Percentiles rank a stretch among this genome's conserved stretches.
phyloP scores from a whole-genome alignment of 2,888 invertebrate genomes.

The Rosalia funebris region DNA sequence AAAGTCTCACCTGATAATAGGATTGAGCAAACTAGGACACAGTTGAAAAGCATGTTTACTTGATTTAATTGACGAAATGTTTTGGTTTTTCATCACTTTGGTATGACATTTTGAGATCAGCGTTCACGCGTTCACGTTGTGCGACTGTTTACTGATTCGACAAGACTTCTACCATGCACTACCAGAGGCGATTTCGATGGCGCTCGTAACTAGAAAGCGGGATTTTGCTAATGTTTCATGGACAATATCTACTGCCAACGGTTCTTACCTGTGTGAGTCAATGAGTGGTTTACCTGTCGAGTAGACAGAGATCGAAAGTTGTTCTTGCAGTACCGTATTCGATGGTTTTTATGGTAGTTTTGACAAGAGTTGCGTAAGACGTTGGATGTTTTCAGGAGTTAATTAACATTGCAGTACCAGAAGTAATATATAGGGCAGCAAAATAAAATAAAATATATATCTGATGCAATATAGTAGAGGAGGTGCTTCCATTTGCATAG shows the following conservation, averaged over 20 bases:
- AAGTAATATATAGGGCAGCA: too few relatives aligned
- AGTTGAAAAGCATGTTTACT: conserved; percentile 30
- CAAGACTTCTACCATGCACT: conserved; percentile 21
- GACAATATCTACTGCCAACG: conserved; percentile 48
- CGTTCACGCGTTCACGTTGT: conserved; percentile 1
- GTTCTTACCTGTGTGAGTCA: conserved; percentile 50
- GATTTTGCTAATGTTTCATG: conserved; percentile 45
- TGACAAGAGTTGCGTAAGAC: not conserved
- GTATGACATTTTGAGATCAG: conserved; percentile 27
- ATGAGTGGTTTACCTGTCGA: conserved; percentile 45
- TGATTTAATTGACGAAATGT: not conserved
- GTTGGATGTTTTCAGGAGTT: not conserved
- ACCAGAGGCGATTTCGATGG: conserved; percentile 38
- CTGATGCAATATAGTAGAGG: too few relatives aligned
- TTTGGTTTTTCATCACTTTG: not conserved
- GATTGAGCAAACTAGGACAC: conserved; percentile 18
- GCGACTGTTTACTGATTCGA: conserved; percentile 2
- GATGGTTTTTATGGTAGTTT: conserved; percentile 11
- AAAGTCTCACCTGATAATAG: conserved; percentile 30
- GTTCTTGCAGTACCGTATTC: conserved; percentile 32
- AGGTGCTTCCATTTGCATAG: too few relatives aligned
- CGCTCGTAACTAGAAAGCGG: conserved; percentile 50
- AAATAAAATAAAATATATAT: too few relatives aligned
- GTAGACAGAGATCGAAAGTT: conserved; percentile 40
- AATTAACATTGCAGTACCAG: not conserved